These are phyloP conservation scores for Sicus ferrugineus DNA, from an alignment of 2,888 invertebrate species.

Conservation along the genomic window DNA sequence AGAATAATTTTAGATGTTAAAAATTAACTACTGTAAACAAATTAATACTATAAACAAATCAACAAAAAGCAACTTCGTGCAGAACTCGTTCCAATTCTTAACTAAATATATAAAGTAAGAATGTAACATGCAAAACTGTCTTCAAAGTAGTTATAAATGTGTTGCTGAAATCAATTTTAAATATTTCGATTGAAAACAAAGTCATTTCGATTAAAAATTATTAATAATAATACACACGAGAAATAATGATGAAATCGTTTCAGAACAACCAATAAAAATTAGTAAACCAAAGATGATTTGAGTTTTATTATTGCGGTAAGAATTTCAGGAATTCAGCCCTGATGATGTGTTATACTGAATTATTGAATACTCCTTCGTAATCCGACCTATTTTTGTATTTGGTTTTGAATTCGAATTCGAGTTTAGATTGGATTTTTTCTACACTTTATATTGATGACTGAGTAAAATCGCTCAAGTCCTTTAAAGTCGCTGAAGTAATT, in stretches of 20 bases:
- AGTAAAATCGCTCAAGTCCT: too few relatives aligned
- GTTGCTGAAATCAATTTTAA: conserved; percentile 37
- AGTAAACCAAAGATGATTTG: conserved; percentile 8
- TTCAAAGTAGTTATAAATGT: conserved; percentile 35
- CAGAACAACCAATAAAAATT: conserved; percentile 30
- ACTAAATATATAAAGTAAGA: conserved; percentile 30
- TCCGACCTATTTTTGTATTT: too few relatives aligned
- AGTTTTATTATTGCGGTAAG: too few relatives aligned
- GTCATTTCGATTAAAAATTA: conserved; percentile 32
- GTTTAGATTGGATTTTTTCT: too few relatives aligned
- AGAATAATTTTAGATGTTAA: too few relatives aligned
- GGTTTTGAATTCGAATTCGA: too few relatives aligned
- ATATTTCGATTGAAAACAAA: conserved; percentile 30
- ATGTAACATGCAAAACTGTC: conserved; percentile 24
- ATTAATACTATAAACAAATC: conserved; percentile 23
- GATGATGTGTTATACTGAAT: too few relatives aligned
- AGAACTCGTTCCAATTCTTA: conserved; percentile 20
- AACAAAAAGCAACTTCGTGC: conserved; percentile 26
- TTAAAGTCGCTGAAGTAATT: too few relatives aligned
- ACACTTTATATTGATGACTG: too few relatives aligned
- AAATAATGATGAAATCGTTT: conserved; percentile 32
- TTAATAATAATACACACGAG: conserved; percentile 14
- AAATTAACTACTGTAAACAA: too few relatives aligned
- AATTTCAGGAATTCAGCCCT: too few relatives aligned
- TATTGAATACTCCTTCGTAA: too few relatives aligned